Conservation (phyloP, 2,888 invertebrate genomes). For the Leuctra nigra region DNA sequence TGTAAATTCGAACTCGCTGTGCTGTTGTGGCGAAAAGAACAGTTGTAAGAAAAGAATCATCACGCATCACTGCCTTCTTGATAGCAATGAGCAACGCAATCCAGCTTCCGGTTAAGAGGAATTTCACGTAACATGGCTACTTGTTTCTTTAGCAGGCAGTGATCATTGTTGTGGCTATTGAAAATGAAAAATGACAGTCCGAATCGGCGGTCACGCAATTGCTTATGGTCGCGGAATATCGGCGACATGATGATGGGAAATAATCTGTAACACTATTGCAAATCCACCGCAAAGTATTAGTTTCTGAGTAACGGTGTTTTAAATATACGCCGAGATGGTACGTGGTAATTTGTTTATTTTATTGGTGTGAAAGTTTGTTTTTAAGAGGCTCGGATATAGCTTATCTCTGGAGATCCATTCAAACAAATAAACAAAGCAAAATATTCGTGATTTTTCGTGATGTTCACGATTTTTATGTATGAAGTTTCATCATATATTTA, state of each 20-base stretch:
- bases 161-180: slow-evolving; percentile 3
- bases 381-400: too few relatives aligned
- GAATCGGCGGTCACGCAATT: slow-evolving; percentile 5
- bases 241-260: slow-evolving; percentile 1
- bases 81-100: slow-evolving; percentile 5
- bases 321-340: background rate
- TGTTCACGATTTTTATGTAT: too few relatives aligned
- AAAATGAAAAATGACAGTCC: background rate
- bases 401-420: too few relatives aligned
- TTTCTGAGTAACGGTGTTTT: background rate
- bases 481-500: too few relatives aligned
- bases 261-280: slow-evolving; percentile 4
- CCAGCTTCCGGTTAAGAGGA: background rate
- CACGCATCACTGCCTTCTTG: background rate
- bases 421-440: too few relatives aligned
- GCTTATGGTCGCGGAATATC: background rate
- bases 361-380: background rate
- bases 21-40: too few relatives aligned
- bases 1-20: too few relatives aligned
- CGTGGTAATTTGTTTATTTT: slow-evolving; percentile 1
- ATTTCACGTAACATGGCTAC: slow-evolving; percentile 1
- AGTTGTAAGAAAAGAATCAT: too few relatives aligned
- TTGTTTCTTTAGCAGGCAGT: background rate
- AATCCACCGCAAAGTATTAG: background rate
- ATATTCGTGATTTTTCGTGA: too few relatives aligned